Evolutionary conservation across 1,140 invertebrate species (phyloP).

Genomic region (Zaprionus taronus): DNA sequence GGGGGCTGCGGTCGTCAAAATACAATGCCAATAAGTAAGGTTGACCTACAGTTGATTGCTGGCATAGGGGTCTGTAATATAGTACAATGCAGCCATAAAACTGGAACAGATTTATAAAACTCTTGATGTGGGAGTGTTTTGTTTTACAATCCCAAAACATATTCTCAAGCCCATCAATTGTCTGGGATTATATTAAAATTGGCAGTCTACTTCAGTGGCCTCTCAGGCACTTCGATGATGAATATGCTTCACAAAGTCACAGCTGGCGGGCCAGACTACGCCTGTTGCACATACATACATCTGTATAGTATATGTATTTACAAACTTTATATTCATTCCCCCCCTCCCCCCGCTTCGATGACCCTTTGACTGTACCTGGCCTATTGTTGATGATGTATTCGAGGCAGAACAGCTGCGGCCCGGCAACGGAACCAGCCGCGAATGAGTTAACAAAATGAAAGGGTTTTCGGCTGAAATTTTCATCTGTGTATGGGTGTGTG

Average conservation of each 20-base stretch:
- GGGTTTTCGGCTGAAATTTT: slow-evolving; percentile 23
- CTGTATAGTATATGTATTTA: slow-evolving; percentile 1
- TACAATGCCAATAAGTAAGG: background rate
- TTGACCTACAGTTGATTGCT: background rate
- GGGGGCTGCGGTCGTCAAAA: background rate
- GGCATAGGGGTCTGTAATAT: background rate
- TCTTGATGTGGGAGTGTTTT: background rate
- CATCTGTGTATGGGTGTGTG: background rate
- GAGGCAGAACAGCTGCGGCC: slow-evolving; percentile 34
- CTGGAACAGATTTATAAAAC: background rate
- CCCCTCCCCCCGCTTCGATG: too few species aligned
- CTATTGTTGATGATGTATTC: slow-evolving; percentile 42
- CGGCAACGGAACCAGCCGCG: slow-evolving; percentile 41
- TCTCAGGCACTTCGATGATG: slow-evolving; percentile 10
- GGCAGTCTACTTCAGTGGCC: background rate
- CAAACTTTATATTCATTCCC: slow-evolving; percentile 12
- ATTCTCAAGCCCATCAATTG: background rate
- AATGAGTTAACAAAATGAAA: slow-evolving; percentile 46
- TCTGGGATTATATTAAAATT: background rate
- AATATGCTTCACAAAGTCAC: background rate
- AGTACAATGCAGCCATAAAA: background rate
- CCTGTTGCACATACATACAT: slow-evolving; percentile 7
- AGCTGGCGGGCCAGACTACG: background rate
- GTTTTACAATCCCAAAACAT: background rate
- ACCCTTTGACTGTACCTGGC: slow-evolving; percentile 14